Percentiles rank a stretch among this genome's conserved stretches.
phyloP scores from a whole-genome alignment of 2,113 vertebrate genomes.

The Opisthocomus hoazin region DNA sequence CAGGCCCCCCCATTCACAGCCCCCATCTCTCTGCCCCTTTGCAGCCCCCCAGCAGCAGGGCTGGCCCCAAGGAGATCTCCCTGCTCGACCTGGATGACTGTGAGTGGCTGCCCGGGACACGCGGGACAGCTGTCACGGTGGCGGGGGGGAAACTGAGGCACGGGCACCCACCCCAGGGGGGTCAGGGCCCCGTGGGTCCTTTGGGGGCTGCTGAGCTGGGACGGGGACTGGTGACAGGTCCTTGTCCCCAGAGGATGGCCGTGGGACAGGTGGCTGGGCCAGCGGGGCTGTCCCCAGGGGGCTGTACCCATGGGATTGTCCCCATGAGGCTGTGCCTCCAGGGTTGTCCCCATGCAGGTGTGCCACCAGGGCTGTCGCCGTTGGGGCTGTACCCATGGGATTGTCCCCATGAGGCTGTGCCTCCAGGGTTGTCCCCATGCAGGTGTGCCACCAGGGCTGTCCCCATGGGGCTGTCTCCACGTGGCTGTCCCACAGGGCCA shows the following conservation, averaged over 20 bases:
- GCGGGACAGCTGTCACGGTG: fast-evolving
- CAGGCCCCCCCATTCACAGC: not conserved
- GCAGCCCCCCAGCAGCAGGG: conserved; percentile 71
- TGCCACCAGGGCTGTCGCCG: not conserved
- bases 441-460: too few relatives aligned
- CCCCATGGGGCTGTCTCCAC: not conserved
- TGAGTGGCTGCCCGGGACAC: conserved; percentile 63
- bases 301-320: not conserved
- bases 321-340: not conserved
- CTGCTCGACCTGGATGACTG: conserved; percentile 95
- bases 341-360: not conserved
- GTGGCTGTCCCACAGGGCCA: not conserved
- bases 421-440: not conserved
- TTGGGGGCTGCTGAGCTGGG: not conserved
- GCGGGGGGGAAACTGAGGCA: not conserved
- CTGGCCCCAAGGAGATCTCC: conserved; percentile 87
- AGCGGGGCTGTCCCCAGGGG: not conserved
- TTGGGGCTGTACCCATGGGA: not conserved
- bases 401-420: not conserved
- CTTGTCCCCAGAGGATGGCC: not conserved
- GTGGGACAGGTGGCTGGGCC: not conserved
- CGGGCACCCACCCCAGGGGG: fast-evolving
- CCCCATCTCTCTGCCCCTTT: not conserved
- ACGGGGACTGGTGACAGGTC: not conserved
- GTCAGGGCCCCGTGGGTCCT: not conserved